Evolutionary conservation across 2,797 vertebrate genomes (phyloP).

Genomic region (Leontocebus nigricollis): DNA sequence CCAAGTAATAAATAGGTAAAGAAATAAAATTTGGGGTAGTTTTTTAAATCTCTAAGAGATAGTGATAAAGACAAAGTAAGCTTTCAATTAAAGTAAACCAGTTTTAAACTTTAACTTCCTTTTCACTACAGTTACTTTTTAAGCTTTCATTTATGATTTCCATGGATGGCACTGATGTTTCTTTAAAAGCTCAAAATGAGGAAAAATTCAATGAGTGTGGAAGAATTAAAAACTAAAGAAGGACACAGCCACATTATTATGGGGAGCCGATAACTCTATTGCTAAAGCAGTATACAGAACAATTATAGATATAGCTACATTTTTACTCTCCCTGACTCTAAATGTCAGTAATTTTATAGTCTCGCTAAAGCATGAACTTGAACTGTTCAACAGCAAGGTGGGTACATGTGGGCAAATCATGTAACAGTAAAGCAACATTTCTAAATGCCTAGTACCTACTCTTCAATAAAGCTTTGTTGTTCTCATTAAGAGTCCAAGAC

Average conservation of each 20-base stretch:
- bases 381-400: background rate
- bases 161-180: background rate
- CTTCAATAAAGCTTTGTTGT: background rate
- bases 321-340: background rate
- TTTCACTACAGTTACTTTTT: conserved; percentile 8
- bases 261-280: background rate
- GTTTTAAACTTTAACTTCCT: conserved; percentile 31
- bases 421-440: background rate
- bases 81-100: background rate
- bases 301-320: background rate
- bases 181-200: conserved; percentile 29
- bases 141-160: conserved; percentile 8
- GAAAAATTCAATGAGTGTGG: background rate
- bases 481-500: background rate
- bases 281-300: background rate
- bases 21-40: background rate
- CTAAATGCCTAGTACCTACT: background rate
- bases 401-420: background rate
- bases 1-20: conserved; percentile 16
- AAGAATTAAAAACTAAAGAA: conserved; percentile 11
- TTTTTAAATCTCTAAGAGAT: conserved; percentile 9
- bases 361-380: background rate
- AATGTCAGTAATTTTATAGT: background rate
- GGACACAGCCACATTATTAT: background rate
- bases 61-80: background rate